Base-by-base conservation (phyloP, 1,140 invertebrate genomes). In the Ceratosolen solmsi region DNA sequence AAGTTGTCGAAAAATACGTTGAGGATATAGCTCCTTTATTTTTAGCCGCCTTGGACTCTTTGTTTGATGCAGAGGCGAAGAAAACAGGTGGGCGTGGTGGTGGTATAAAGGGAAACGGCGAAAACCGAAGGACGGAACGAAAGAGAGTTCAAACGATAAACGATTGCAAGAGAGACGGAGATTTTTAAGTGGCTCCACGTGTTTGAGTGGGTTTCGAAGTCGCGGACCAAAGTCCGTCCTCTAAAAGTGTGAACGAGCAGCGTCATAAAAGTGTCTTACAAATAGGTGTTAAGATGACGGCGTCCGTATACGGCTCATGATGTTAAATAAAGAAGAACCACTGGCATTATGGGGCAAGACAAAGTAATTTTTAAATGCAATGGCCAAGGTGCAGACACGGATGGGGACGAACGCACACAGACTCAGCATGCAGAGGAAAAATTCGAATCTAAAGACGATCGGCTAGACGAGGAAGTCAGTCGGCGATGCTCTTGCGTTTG, bases 241-340 rank as follows among this genome's bases (percentile, higher is more conserved):
- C 60, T 54, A 73, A 77, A 85, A 81, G 83, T 82, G 84, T 81
- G 84, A 86, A 87, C 85, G 58, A 85, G 83, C 83, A 46, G 17
- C 65, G 73, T 25, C 83, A 72, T 84, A 83, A 87, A 87, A 84
- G 83, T 84, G 84, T 85, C 85, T 75, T 85, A 83, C 84, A 85
- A 87, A 87, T 84, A 86, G 85, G 81, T 83, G 85, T 83, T 83
- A 84, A 88, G 83, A 68, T 51, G 65, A 58, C 76, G 65, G 65
- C 76, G 30, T 4, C 60, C 80, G 71, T 46, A 30, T 51, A 30
- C 41, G n/a, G 13, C 27, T 22, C 60, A 72, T 25, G 51, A 49
- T 72, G 73, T 77, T 76, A 77, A 80, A 84, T 79, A 79, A 73
- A 83, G 58, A 72, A 72, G 60, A 81, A 27, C 63, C 71, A 63